Percentiles rank a stretch among this genome's conserved stretches.
Evolutionary conservation across 2,888 invertebrate genomes (phyloP).

Genomic region (Drosophila incognita): DNA sequence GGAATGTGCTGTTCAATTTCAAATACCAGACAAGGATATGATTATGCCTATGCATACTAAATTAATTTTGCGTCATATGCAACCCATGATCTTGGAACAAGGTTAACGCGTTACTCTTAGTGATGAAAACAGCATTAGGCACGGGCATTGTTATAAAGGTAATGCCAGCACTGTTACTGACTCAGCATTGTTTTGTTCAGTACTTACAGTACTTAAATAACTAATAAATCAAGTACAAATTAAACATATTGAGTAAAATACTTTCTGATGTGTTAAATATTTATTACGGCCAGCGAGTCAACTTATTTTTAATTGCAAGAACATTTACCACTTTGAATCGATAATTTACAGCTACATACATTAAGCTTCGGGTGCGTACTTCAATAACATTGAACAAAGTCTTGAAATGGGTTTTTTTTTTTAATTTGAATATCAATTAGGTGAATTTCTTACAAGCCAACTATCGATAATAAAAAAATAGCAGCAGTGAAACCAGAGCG

Average conservation of each 20-base stretch:
- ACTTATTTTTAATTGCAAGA: neutral
- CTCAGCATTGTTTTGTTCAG: slow-evolving; percentile 86
- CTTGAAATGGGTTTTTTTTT: neutral
- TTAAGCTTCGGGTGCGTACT: neutral
- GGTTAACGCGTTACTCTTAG: slow-evolving; percentile 97
- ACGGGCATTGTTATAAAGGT: slow-evolving; percentile 97
- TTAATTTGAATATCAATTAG: neutral
- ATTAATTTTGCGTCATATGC: slow-evolving; percentile 89
- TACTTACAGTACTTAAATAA: slow-evolving; percentile 18
- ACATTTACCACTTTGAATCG: neutral
- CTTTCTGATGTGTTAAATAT: neutral
- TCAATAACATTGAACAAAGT: neutral
- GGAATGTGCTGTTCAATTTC: slow-evolving; percentile 93
- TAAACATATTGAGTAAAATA: neutral
- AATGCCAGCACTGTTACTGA: slow-evolving; percentile 88
- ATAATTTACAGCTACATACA: neutral
- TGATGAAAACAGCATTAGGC: slow-evolving; percentile 92
- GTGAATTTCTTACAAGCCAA: neutral
- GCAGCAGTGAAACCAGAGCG: neutral
- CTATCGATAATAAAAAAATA: slow-evolving; percentile 22
- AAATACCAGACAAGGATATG: slow-evolving; percentile 94
- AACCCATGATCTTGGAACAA: slow-evolving; percentile 96
- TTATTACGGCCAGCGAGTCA: neutral
- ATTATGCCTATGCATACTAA: slow-evolving; percentile 97
- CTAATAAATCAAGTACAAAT: slow-evolving; percentile 22